A percentile compares a stretch with the other conserved stretches of the same genome.
phyloP scores from a whole-genome alignment of 1,140 invertebrate species.

The Cydia amplana region DNA sequence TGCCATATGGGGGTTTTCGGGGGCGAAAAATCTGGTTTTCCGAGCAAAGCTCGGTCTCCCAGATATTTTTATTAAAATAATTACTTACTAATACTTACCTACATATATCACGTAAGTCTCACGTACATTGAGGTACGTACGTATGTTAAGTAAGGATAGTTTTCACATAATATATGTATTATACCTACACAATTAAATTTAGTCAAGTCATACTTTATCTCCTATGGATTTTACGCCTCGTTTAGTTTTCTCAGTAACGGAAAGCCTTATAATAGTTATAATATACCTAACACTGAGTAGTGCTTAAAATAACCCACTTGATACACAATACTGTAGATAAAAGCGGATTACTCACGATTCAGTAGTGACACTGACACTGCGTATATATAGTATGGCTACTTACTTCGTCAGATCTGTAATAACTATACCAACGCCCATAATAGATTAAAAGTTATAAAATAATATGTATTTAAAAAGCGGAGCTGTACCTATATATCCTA shows the following conservation, averaged over 20 bases:
- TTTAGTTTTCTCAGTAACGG: conserved; percentile 2
- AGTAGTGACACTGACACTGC: background rate
- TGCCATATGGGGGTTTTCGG: too few relatives aligned
- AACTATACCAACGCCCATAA: too few relatives aligned
- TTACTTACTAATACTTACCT: too few relatives aligned
- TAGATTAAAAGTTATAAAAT: too few relatives aligned
- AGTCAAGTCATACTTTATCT: background rate
- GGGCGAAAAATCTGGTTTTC: too few relatives aligned
- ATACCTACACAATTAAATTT: background rate
- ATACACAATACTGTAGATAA: conserved; percentile 23
- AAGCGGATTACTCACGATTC: conserved; percentile 22
- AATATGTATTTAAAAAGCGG: too few relatives aligned
- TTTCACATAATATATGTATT: background rate
- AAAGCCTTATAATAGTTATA: background rate
- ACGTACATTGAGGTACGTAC: too few relatives aligned
- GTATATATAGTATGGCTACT: background rate
- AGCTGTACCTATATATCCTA: too few relatives aligned
- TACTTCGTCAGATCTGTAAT: too few relatives aligned
- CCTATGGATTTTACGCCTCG: background rate
- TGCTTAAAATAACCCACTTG: conserved; percentile 26
- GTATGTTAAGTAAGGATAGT: background rate
- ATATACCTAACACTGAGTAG: background rate
- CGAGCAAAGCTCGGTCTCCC: too few relatives aligned
- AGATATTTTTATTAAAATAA: too few relatives aligned
- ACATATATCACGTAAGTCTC: too few relatives aligned